Percentiles rank a stretch among this genome's conserved stretches.
These are phyloP conservation scores for Ceratothoa steindachneri DNA, from an alignment of 2,888 invertebrate species.

Conservation along the genomic window DNA sequence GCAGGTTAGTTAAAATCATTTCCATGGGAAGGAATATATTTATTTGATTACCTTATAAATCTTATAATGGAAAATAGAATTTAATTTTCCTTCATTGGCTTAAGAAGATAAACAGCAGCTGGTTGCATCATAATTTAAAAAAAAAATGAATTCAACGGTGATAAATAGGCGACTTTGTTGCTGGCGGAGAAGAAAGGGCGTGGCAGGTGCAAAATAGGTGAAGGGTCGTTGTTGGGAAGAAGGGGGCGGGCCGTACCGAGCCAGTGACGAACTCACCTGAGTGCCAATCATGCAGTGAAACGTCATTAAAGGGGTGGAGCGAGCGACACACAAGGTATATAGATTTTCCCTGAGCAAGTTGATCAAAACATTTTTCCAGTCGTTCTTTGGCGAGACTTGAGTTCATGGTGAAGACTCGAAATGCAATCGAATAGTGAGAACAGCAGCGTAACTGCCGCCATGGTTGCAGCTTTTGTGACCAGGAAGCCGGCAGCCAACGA, in stretches of 20 bases:
- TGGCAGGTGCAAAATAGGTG: constrained; percentile 15
- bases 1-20: background rate
- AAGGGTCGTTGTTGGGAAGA: background rate
- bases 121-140: background rate
- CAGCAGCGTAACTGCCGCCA: constrained; percentile 5
- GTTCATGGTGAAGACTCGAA: background rate
- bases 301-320: constrained; percentile 5
- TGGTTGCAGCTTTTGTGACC: constrained; percentile 10
- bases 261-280: background rate
- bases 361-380: constrained; percentile 5
- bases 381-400: background rate
- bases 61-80: no score
- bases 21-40: no score
- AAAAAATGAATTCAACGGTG: background rate
- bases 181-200: background rate
- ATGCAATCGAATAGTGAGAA: constrained; percentile 10
- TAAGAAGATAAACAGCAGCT: background rate
- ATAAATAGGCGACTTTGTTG: background rate
- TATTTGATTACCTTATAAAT: no score
- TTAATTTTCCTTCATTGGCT: no score
- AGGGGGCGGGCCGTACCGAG: background rate
- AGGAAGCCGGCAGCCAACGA: background rate
- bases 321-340: background rate
- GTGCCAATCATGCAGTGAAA: background rate
- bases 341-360: constrained; percentile 1